Percentiles rank a stretch among this genome's conserved stretches.
These are phyloP conservation scores for Cepphus grylle DNA, from an alignment of 2,113 vertebrate species.

Conservation along the genomic window DNA sequence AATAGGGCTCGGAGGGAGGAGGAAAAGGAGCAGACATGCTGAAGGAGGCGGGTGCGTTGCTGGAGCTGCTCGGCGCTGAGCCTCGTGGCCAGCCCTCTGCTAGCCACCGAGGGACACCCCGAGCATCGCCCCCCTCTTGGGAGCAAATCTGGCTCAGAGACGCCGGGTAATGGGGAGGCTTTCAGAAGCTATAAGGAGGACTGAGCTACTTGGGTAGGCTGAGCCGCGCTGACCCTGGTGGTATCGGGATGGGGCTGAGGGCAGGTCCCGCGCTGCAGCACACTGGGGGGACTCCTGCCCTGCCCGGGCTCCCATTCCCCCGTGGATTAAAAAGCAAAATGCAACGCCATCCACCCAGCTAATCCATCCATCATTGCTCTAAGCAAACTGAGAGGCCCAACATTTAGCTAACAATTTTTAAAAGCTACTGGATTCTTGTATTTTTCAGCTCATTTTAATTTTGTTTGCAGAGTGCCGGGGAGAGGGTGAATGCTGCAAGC, in stretches of 20 bases:
- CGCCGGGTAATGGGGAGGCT: fast-evolving
- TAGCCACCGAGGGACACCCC: fast-evolving
- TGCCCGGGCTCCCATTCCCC: not conserved
- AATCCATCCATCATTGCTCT: not conserved
- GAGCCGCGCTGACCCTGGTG: not conserved
- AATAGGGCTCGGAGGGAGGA: not conserved
- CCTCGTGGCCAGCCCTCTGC: not conserved
- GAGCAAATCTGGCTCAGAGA: not conserved
- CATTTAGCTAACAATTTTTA: not conserved
- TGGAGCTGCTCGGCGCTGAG: not conserved
- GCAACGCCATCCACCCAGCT: not conserved
- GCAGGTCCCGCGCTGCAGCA: not conserved
- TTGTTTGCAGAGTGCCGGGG: not conserved
- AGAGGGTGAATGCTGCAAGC: not conserved
- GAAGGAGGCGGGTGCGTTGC: not conserved
- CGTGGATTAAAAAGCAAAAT: not conserved
- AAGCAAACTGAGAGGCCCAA: not conserved
- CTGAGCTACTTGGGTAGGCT: not conserved
- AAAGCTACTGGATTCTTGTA: not conserved
- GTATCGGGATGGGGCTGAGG: not conserved
- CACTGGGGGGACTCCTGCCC: not conserved
- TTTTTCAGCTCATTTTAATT: slow-evolving; percentile 35
- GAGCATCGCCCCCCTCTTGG: fast-evolving
- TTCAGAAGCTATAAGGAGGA: not conserved
- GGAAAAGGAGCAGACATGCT: not conserved